These are phyloP conservation scores for Thamnaconus septentrionalis DNA, from an alignment of 2,113 vertebrate species.

Conservation along the genomic window DNA sequence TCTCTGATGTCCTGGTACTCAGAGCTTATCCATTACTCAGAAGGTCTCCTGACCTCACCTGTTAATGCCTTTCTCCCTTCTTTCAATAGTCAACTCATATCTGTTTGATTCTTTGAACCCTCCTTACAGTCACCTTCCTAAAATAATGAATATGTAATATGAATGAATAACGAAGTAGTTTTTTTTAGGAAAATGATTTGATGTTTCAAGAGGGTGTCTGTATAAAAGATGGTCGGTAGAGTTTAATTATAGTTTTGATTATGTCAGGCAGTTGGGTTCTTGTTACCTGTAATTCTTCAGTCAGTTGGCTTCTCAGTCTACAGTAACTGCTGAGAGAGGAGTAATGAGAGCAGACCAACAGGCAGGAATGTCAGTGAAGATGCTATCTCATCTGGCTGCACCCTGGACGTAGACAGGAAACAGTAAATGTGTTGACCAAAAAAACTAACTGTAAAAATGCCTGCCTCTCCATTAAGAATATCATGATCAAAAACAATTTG, in stretches of 20 bases:
- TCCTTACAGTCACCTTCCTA: not conserved
- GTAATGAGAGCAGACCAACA: constrained; percentile 36
- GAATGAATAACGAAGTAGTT: no score
- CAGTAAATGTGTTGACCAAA: constrained; percentile 22
- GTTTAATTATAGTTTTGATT: constrained; percentile 39
- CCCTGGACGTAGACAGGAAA: constrained; percentile 36
- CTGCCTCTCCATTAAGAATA: no score
- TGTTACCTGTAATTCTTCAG: constrained; percentile 4
- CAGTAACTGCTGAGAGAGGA: constrained; percentile 46
- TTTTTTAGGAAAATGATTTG: no score
- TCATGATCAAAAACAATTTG: no score
- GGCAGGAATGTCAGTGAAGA: constrained; percentile 57
- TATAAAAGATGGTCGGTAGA: constrained; percentile 12
- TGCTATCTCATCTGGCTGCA: constrained; percentile 48
- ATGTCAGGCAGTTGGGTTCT: constrained; percentile 24
- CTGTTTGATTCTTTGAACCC: constrained; percentile 18
- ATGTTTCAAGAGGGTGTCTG: not conserved
- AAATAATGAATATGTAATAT: no score
- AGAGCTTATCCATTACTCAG: constrained; percentile 36
- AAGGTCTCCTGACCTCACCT: constrained; percentile 40
- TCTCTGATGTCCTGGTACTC: constrained; percentile 27
- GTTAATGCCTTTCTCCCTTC: constrained; percentile 15
- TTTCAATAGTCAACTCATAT: constrained; percentile 10
- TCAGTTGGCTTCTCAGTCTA: constrained; percentile 26
- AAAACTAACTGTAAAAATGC: not conserved